phyloP scores from a whole-genome alignment of 2,797 vertebrate species.

The Hybognathus amarus region DNA sequence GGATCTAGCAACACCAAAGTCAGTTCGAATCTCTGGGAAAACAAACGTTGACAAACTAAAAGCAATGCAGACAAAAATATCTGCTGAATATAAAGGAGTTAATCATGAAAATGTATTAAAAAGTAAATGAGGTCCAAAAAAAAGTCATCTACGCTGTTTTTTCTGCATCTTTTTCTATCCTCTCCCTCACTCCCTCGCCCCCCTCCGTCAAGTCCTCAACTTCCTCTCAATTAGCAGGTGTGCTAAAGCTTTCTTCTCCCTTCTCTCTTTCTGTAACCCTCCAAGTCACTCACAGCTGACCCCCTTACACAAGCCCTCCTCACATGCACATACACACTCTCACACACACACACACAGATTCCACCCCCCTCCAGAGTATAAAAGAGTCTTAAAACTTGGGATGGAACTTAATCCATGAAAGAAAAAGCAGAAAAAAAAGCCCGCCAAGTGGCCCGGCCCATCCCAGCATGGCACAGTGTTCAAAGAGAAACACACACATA shows the following conservation, averaged over 20 bases:
- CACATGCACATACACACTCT: not conserved
- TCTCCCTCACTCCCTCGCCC: slow-evolving; percentile 12
- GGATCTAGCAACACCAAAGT: not conserved
- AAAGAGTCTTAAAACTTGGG: slow-evolving; percentile 68
- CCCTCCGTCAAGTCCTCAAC: slow-evolving; percentile 1
- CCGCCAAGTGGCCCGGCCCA: slow-evolving; percentile 35
- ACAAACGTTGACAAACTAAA: not conserved
- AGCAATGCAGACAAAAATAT: not conserved
- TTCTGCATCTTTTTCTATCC: not conserved
- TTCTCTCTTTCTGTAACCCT: slow-evolving; percentile 37
- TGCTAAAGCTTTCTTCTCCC: slow-evolving; percentile 38
- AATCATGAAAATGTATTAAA: not conserved
- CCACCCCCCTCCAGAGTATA: slow-evolving; percentile 64
- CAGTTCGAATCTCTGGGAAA: not conserved
- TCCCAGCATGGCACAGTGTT: slow-evolving; percentile 36
- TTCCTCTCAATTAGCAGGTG: slow-evolving; percentile 49
- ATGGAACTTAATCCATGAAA: slow-evolving; percentile 70
- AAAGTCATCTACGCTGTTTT: not conserved
- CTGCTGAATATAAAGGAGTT: not conserved
- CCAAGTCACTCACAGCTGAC: slow-evolving; percentile 48
- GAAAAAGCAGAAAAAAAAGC: slow-evolving; percentile 46
- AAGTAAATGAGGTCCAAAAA: not conserved
- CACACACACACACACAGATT: slow-evolving; percentile 19
- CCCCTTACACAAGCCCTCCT: slow-evolving; percentile 35
- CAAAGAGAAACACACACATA: slow-evolving; percentile 42